Base-by-base conservation (phyloP, 2,888 invertebrate genomes). In the Melanophora roralis region DNA sequence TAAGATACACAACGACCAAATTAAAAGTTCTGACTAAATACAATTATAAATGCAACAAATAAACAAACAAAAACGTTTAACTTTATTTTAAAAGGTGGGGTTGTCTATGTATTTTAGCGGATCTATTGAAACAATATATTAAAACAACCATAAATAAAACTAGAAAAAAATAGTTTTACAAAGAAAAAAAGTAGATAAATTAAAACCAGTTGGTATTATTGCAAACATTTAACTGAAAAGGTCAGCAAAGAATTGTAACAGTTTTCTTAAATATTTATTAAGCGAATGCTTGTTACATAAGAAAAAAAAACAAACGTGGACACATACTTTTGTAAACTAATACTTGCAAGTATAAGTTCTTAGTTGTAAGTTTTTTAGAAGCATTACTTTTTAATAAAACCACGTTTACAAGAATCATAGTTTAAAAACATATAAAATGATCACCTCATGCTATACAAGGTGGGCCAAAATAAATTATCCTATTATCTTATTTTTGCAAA, bases 41-140 rank as follows among this genome's bases (percentile, higher is more conserved):
- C 7, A 9, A n/a, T n/a, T 60, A 47, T 8, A 14, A 45, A 36
- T 2, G n/a, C n/a, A 27, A 5, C 27, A 5, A 27, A 27, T 27
- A 27, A 27, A 16, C 19, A 55, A 47, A 38, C 36, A 59, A 55
- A 57, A 57, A 57, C 19, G 5, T 6, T 34, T 9, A 27, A 40
- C 12, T 12, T 74, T 59, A 51, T 64, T 64, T 38, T 49, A 57
- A 57, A 74, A 74, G 65, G 74, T 67, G 74, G 67, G 67, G 65
- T 67, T 67, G 32, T 59, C 45, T 8, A 23, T 60, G 16, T 43
- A 49, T n/a, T n/a, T n/a, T n/a, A 67, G 60, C 74, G 74, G 74
- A 74, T 67, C 59, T 60, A 27, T 6, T 27, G 3, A 67, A 23
- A 8, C 14, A 73, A 27, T 40, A 14, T 47, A 51, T 16, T 19